Base-by-base conservation (phyloP, 2,797 vertebrate species). In the Labroides dimidiatus region DNA sequence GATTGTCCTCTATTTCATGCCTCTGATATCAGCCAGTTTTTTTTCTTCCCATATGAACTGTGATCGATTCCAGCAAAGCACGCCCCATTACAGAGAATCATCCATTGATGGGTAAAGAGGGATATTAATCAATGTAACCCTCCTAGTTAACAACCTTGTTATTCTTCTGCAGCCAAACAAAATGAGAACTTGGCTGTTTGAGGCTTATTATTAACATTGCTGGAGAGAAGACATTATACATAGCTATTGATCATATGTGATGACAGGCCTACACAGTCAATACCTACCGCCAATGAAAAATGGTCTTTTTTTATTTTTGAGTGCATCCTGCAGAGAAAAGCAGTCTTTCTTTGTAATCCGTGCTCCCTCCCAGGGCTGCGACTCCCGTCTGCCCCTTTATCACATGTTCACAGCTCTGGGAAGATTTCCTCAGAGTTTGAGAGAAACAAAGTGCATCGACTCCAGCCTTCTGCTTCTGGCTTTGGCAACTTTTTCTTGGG, bases 111-210 rank as follows among this genome's bases (percentile, higher is more conserved):
- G 66, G 67, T 57, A 62, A 70, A 78, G 78, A 52, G 24, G 80
- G 81, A 89, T 89, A 90, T 93, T 79, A 91, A 91, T 93, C 91
- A 93, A 84, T 88, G 81, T 75, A 91, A 91, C 87, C 91, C 92
- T 89, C 92, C 82, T 84, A 67, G 78, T 82, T 90, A 93, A 91
- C 89, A 91, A 84, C 90, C 84, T 87, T 93, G 90, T 93, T 93
- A 90, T 90, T 91, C 78, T 84, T 86, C 81, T 71, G 77, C 88
- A 88, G 87, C 80, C 82, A 90, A 90, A 86, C 82, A 80, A 72
- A 89, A 90, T 88, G 81, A 86, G 84, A 85, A 80, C 86, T 77
- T 71, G 83, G 75, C 73, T 71, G 56, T 82, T 84, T 41, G 64
- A 65, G 75, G 82, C 82, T 88, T 80, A 82, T 91, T 92, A 91